Percentiles rank a stretch among this genome's conserved stretches.
phyloP scores from a whole-genome alignment of 2,113 vertebrate genomes.

The Hypanus sabinus region DNA sequence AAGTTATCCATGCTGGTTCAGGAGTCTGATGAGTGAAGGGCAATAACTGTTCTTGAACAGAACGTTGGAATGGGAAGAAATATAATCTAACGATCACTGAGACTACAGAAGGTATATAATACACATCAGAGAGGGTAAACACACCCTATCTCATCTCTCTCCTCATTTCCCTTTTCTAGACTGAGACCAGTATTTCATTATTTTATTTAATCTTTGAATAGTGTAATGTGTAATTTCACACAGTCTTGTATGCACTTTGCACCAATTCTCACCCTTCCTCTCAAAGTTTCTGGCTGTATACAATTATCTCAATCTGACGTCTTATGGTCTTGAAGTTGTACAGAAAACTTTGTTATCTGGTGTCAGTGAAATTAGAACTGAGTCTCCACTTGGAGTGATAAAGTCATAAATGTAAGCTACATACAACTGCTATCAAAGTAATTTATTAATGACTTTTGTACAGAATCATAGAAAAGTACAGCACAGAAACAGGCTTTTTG shows the following conservation, averaged over 20 bases:
- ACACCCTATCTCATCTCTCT: neutral
- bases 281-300: neutral
- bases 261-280: neutral
- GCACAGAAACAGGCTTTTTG: no score
- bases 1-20: no score
- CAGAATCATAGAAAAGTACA: neutral
- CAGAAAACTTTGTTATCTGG: neutral
- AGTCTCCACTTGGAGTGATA: neutral
- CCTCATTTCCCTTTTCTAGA: neutral
- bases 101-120: neutral
- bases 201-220: neutral
- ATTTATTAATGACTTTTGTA: neutral
- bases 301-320: neutral
- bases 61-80: no score
- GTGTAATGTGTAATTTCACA: neutral
- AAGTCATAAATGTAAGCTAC: neutral
- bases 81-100: no score
- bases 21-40: no score
- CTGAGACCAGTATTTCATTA: neutral
- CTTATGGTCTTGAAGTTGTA: neutral
- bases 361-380: neutral
- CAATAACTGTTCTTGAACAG: no score
- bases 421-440: neutral
- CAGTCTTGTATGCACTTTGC: neutral
- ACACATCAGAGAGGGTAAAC: neutral